These are phyloP conservation scores for Trialeurodes vaporariorum DNA, from an alignment of 1,140 invertebrate species.

Conservation along the genomic window DNA sequence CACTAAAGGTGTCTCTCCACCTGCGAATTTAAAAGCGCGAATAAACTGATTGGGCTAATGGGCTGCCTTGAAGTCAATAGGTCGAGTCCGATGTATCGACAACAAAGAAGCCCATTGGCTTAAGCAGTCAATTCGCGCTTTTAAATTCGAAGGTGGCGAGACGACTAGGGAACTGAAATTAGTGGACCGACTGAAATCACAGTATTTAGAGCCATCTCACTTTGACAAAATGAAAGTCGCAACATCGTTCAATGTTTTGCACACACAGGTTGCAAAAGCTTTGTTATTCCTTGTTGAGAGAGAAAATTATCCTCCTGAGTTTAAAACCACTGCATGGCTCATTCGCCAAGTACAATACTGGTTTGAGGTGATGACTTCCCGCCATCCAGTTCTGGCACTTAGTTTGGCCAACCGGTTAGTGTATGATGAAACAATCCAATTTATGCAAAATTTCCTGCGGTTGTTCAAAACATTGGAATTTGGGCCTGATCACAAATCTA, in stretches of 20 bases:
- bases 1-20: too few species aligned
- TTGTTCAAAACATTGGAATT: slow-evolving; percentile 13
- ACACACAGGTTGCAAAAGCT: neutral
- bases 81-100: too few species aligned
- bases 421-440: slow-evolving; percentile 13
- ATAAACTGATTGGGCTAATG: too few species aligned
- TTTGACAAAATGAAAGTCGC: slow-evolving; percentile 6
- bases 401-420: slow-evolving; percentile 6
- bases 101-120: too few species aligned
- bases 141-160: too few species aligned
- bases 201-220: slow-evolving; percentile 1
- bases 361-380: slow-evolving; percentile 13
- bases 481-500: neutral
- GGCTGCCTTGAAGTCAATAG: too few species aligned
- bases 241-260: slow-evolving; percentile 1
- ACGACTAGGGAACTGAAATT: too few species aligned
- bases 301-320: slow-evolving; percentile 3
- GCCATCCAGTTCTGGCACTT: slow-evolving; percentile 13
- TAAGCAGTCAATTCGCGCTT: too few species aligned
- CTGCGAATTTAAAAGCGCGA: too few species aligned
- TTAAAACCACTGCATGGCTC: slow-evolving; percentile 17
- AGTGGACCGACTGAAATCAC: neutral
- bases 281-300: neutral
- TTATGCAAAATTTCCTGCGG: slow-evolving; percentile 12
- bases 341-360: slow-evolving; percentile 8